Conservation (phyloP, 64 coral and sea anemone species). For the Anthopleura sola region DNA sequence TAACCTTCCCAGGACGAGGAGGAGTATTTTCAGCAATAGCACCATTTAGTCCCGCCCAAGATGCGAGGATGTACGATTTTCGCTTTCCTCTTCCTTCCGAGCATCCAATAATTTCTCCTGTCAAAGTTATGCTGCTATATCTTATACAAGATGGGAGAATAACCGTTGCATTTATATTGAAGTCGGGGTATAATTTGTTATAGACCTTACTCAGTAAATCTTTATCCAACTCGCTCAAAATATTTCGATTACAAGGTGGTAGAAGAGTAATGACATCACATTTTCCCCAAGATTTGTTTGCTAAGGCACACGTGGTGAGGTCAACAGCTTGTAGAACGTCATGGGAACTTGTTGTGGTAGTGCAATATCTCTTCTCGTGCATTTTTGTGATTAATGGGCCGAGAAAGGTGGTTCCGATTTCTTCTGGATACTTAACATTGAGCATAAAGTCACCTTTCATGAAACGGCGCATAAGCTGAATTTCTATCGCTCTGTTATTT, state of each 20-base stretch:
- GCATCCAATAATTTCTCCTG: not conserved
- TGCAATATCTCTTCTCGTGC: not conserved
- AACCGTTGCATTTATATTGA: not conserved
- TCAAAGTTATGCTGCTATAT: not conserved
- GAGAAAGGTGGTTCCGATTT: not conserved
- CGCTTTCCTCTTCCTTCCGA: not conserved
- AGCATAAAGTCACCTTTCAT: not conserved
- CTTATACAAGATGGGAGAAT: not conserved
- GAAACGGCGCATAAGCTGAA: constrained; percentile 37
- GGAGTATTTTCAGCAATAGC: not conserved
- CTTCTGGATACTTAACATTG: not conserved
- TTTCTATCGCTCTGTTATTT: constrained; percentile 52
- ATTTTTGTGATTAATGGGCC: not conserved
- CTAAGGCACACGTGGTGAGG: not conserved
- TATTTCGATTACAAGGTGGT: not conserved
- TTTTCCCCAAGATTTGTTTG: not conserved
- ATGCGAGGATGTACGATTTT: not conserved
- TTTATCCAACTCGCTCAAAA: not conserved
- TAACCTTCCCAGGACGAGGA: not conserved
- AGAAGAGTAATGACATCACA: not conserved
- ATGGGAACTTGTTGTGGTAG: not conserved
- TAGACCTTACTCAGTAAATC: not conserved
- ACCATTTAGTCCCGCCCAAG: not conserved
- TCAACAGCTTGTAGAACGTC: not conserved
- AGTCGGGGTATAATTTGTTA: not conserved